Base-by-base conservation (phyloP, 2,797 vertebrate species). In the Rhynchonycteris naso region DNA sequence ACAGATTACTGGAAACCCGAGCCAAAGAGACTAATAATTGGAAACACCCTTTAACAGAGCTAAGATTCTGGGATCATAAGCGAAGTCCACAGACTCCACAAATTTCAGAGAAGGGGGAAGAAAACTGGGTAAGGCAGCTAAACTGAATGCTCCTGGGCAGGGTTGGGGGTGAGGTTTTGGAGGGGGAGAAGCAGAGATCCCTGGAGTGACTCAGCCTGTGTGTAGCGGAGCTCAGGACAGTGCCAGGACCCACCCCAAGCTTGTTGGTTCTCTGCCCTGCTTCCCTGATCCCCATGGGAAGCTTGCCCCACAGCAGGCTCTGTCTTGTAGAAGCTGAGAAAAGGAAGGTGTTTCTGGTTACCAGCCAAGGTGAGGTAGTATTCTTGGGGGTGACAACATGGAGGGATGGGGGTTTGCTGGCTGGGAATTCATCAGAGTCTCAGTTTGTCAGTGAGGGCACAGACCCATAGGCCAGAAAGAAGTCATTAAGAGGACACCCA, bases 271-370 rank as follows among this genome's bases (percentile, higher is more conserved):
- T 91, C 84, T 65, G 80, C 66, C 76, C n/a, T 35, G 93, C 71
- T 91, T 15, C 63, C 21, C 28, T 28, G 5, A 18, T 28, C 14
- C 50, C 43, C 13, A 19, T 9, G 71, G 82, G 96, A 90, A 56
- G 58, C 93, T 58, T 30, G 50, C 54, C 66, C 65, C 30, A 58
- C 63, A 84, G 84, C 61, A 87, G 78, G 81, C 72, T 96, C 72
- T 88, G 92, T 84, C 96, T 90, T 82, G 80, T 21, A 69, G 3
- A 8, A 7, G 22, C n/a, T 3, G 59, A 66, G 61, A 47, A 65
- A 61, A 54, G 63, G 35, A 35, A 78, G 85, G 78, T 0, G 7
- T 88, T 22, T 33, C n/a, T 93, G 90, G 84, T 66, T 13, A n/a
- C 24, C 4, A 38, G 91, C 65, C 86, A 66, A 72, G 59, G 52